Evolutionary conservation across 1,140 invertebrate species (phyloP).

Genomic region (Homarus americanus): DNA sequence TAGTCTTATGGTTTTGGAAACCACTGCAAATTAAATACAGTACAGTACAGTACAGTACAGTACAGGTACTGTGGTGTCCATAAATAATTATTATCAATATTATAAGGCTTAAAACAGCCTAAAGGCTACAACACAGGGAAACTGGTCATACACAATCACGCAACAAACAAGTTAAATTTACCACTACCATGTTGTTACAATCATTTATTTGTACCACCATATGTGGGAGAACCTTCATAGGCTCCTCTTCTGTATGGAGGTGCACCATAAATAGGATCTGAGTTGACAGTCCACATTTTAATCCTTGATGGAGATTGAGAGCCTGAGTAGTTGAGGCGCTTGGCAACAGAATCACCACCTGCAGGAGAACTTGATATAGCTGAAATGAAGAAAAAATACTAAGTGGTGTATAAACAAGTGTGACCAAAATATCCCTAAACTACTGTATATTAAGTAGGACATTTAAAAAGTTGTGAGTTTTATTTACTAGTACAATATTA

Average conservation of each 20-base stretch:
- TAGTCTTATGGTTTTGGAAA: too few species aligned
- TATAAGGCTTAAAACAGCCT: constrained; percentile 17
- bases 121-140: not conserved
- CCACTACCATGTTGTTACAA: not conserved
- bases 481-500: too few species aligned
- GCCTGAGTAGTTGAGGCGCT: not conserved
- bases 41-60: too few species aligned
- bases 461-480: not conserved
- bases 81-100: too few species aligned
- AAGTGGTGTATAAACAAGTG: not conserved
- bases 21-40: too few species aligned
- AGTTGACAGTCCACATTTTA: constrained; percentile 36
- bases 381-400: not conserved
- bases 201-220: constrained; percentile 13
- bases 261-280: constrained; percentile 49
- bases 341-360: not conserved
- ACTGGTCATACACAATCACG: not conserved
- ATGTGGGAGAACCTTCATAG: constrained; percentile 50
- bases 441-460: not conserved
- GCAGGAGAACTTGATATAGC: not conserved
- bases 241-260: constrained; percentile 43
- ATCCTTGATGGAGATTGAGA: constrained; percentile 28
- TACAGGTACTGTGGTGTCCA: too few species aligned
- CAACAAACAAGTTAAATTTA: not conserved
- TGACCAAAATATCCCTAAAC: too few species aligned